These are phyloP conservation scores for Etheostoma perlongum DNA, from an alignment of 2,797 vertebrate genomes.

Conservation along the genomic window DNA sequence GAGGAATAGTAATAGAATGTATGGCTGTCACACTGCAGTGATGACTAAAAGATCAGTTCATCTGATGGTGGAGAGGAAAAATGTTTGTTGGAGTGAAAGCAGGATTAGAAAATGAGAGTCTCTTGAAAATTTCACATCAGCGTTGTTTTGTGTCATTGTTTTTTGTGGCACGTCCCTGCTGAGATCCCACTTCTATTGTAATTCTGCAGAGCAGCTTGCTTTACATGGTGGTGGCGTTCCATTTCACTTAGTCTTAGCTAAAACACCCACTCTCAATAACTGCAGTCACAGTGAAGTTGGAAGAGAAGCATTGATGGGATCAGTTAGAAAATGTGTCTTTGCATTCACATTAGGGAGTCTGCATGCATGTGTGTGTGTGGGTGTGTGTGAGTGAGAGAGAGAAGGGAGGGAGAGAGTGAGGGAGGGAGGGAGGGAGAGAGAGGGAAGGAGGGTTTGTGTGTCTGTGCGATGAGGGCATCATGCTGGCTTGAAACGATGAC, in stretches of 20 bases:
- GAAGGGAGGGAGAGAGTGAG: constrained; percentile 10
- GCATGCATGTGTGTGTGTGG: constrained; percentile 13
- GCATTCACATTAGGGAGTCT: constrained; percentile 23
- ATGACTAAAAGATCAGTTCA: constrained; percentile 18
- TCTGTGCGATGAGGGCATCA: constrained; percentile 30
- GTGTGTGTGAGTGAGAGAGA: constrained; percentile 6
- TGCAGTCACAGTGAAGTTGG: constrained; percentile 44
- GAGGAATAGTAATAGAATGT: neutral
- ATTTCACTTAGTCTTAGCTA: constrained; percentile 61
- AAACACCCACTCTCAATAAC: constrained; percentile 63
- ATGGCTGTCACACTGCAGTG: constrained; percentile 9
- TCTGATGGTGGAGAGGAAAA: neutral
- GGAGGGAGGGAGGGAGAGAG: constrained; percentile 6
- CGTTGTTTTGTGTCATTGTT: constrained; percentile 53
- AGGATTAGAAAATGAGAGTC: constrained; percentile 12
- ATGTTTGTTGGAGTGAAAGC: neutral
- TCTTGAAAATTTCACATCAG: constrained; percentile 12
- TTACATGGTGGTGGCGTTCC: constrained; percentile 48
- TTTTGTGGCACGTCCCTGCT: constrained; percentile 40
- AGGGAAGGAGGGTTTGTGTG: neutral
- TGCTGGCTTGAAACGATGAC: constrained; percentile 62
- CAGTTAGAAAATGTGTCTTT: constrained; percentile 43
- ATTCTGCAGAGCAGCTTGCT: constrained; percentile 56
- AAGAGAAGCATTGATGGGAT: constrained; percentile 50
- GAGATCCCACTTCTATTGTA: constrained; percentile 58